These are phyloP conservation scores for Oxytorus armatus DNA, from an alignment of 2,888 invertebrate species.

Conservation along the genomic window DNA sequence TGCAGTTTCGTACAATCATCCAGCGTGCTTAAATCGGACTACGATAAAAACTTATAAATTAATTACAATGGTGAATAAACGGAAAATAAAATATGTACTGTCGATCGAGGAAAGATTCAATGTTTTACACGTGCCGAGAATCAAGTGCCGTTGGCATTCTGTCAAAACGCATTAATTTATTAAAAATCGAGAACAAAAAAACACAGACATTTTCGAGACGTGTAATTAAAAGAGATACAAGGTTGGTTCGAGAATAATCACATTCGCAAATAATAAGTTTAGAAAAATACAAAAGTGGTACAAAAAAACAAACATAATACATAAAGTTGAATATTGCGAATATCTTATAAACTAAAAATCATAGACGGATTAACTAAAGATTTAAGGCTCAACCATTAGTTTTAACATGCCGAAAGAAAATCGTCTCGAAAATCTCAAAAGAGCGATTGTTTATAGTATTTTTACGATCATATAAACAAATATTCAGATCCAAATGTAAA, in stretches of 20 bases:
- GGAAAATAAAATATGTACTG: constrained; percentile 74
- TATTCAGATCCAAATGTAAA: too few relatives aligned
- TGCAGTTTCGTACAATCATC: constrained; percentile 1
- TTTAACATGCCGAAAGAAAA: too few relatives aligned
- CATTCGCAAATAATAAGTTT: constrained; percentile 71
- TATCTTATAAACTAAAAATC: constrained; percentile 30
- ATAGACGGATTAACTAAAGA: not conserved
- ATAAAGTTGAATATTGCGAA: constrained; percentile 12
- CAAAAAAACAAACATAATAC: constrained; percentile 61
- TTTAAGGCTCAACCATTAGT: too few relatives aligned
- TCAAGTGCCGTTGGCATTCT: too few relatives aligned
- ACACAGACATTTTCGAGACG: constrained; percentile 80
- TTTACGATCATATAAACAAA: too few relatives aligned
- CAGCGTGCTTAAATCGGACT: constrained; percentile 34
- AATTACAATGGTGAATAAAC: too few relatives aligned
- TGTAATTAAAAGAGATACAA: constrained; percentile 44
- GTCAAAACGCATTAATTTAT: constrained; percentile 63
- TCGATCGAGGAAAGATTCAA: constrained; percentile 70
- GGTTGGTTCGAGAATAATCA: constrained; percentile 20
- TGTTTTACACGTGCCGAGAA: constrained; percentile 78
- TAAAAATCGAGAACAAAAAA: constrained; percentile 75
- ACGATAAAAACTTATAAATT: constrained; percentile 66
- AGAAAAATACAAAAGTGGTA: constrained; percentile 67
- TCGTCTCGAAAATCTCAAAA: too few relatives aligned
- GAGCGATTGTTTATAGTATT: too few relatives aligned